phyloP scores from a whole-genome alignment of 2,888 invertebrate species.

The Bembecia ichneumoniformis region DNA sequence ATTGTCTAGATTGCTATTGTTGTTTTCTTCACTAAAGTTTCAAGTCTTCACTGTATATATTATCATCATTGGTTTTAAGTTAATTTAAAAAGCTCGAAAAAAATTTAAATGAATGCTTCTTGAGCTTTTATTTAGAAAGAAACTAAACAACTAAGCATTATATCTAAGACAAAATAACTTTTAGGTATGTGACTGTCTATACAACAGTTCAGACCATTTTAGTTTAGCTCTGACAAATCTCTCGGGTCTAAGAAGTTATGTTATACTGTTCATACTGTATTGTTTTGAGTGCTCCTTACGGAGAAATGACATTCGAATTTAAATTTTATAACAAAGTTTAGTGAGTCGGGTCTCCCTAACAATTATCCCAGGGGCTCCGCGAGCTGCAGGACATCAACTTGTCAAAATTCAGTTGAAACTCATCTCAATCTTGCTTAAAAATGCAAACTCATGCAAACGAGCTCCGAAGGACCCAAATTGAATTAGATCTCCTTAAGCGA shows the following conservation, averaged over 20 bases:
- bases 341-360: neutral
- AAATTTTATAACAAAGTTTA: neutral
- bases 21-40: too few relatives aligned
- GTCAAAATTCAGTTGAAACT: conserved; percentile 46
- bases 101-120: too few relatives aligned
- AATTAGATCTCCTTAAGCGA: conserved; percentile 57
- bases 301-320: neutral
- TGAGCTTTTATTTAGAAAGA: too few relatives aligned
- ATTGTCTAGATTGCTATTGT: too few relatives aligned
- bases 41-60: too few relatives aligned
- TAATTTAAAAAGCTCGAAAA: too few relatives aligned
- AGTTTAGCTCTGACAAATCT: too few relatives aligned
- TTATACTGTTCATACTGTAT: neutral
- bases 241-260: neutral
- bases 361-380: conserved; percentile 22
- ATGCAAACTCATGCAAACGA: conserved; percentile 71
- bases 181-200: too few relatives aligned
- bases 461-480: conserved; percentile 54
- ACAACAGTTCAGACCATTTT: too few relatives aligned
- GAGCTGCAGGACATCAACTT: conserved; percentile 39
- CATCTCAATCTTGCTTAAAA: conserved; percentile 56
- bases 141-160: too few relatives aligned
- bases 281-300: neutral
- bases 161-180: too few relatives aligned
- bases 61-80: too few relatives aligned